Evolutionary conservation across 2,113 vertebrate species (phyloP).

Genomic region (Chlorodrepanis virens): DNA sequence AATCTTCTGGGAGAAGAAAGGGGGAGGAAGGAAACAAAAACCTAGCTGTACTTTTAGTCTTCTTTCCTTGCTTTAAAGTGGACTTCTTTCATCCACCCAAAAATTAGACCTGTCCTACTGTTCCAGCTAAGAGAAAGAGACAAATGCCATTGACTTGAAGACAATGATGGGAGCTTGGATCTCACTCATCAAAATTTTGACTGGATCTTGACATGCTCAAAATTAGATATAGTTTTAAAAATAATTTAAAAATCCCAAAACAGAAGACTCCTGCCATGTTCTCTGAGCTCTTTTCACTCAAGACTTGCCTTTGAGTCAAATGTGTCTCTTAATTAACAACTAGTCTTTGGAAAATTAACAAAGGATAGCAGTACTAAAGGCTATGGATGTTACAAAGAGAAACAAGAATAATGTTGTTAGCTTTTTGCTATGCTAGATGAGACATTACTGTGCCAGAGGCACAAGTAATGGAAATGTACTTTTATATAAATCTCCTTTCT

Average conservation of each 20-base stretch:
- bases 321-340: constrained; percentile 13
- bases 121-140: not conserved
- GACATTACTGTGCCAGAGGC: not conserved
- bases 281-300: not conserved
- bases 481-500: constrained; percentile 51
- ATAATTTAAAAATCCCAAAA: not conserved
- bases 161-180: not conserved
- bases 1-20: not conserved
- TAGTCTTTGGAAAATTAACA: constrained; percentile 10
- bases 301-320: not conserved
- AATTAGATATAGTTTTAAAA: not conserved
- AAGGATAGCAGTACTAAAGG: not conserved
- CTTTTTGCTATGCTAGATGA: not conserved
- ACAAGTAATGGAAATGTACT: constrained; percentile 35
- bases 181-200: not conserved
- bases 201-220: not conserved
- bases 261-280: not conserved
- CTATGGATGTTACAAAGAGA: not conserved
- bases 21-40: not conserved
- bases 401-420: constrained; percentile 2
- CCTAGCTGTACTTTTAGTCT: not conserved
- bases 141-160: not conserved
- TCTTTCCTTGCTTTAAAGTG: constrained; percentile 18
- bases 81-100: not conserved
- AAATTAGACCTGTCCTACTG: not conserved